phyloP scores from a whole-genome alignment of 2,888 invertebrate species.

The Chaitophorus viminalis region DNA sequence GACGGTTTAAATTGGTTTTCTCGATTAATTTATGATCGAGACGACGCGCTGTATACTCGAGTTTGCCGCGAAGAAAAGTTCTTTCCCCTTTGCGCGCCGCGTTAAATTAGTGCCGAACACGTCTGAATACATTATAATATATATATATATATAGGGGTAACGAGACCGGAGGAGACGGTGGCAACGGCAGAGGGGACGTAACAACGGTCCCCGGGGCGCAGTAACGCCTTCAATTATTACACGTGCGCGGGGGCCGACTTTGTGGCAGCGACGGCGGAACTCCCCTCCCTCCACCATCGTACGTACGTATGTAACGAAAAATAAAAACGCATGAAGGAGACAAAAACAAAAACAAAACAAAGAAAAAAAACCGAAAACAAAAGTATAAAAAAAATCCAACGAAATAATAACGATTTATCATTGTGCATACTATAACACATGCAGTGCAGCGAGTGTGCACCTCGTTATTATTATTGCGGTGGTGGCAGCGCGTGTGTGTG shows the following conservation, averaged over 20 bases:
- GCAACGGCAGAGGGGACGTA: not conserved
- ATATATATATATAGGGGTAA: not conserved
- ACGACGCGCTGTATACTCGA: not conserved
- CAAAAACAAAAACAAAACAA: not conserved
- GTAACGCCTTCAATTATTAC: constrained; percentile 60
- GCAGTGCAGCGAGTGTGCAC: constrained; percentile 16
- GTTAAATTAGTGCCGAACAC: constrained; percentile 51
- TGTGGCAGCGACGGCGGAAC: not conserved
- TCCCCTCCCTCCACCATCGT: not conserved
- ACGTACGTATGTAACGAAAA: constrained; percentile 43
- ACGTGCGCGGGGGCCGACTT: not conserved
- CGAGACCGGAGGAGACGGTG: not conserved
- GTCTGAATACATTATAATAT: constrained; percentile 32
- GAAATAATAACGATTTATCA: constrained; percentile 60
- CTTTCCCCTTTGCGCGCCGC: not conserved
- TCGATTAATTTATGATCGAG: constrained; percentile 52
- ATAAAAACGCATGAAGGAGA: not conserved
- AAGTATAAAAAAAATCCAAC: not conserved
- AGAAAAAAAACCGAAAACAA: not conserved
- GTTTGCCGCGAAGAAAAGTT: constrained; percentile 13
- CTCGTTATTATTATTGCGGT: constrained; percentile 38
- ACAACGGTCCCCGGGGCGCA: constrained; percentile 49
- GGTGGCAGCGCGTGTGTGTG: not conserved
- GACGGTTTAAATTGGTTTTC: constrained; percentile 42
- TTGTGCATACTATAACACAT: not conserved